Evolutionary conservation across 2,797 vertebrate species (phyloP).

Genomic region (Anguilla pacifica): DNA sequence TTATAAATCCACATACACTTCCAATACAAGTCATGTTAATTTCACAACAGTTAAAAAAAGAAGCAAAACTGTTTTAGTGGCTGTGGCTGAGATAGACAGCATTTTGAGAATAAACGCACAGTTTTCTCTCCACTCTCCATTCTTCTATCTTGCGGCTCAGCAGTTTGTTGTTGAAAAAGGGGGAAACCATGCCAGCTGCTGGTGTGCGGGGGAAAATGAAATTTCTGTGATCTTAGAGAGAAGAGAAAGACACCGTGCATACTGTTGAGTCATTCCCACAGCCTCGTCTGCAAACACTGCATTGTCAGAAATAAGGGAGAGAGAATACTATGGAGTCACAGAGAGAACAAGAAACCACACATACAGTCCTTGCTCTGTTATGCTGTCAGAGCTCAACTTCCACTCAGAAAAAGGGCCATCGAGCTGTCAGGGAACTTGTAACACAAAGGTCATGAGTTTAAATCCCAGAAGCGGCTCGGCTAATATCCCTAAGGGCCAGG

Average conservation of each 20-base stretch:
- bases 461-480: too few species aligned
- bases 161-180: slow-evolving; percentile 16
- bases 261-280: neutral
- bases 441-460: neutral
- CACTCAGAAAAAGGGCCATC: neutral
- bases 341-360: neutral
- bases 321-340: neutral
- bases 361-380: neutral
- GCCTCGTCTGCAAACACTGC: neutral
- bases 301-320: neutral
- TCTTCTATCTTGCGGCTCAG: neutral
- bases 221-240: neutral
- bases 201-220: slow-evolving; percentile 32
- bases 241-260: neutral
- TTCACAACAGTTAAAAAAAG: neutral
- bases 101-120: neutral
- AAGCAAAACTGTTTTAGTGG: neutral
- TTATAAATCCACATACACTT: neutral
- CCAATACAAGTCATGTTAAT: neutral
- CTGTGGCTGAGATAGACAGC: neutral
- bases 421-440: neutral
- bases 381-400: neutral
- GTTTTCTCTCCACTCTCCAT: neutral
- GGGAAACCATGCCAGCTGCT: slow-evolving; percentile 39
- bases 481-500: too few species aligned